Evolutionary conservation across 2,113 vertebrate genomes (phyloP).

Genomic region (Siniperca chuatsi): DNA sequence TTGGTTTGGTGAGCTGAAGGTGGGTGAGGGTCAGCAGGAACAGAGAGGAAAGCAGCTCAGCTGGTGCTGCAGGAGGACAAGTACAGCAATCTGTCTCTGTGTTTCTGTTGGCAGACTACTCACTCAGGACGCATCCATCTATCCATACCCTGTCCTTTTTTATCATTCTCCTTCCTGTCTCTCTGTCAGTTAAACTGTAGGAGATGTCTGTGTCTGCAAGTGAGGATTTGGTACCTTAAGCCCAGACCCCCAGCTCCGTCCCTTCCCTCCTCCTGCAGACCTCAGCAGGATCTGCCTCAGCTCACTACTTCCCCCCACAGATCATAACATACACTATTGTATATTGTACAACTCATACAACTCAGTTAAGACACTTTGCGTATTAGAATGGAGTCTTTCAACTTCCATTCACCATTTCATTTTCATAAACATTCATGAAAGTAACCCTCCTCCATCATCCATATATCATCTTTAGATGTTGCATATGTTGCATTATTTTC

Average conservation of each 20-base stretch:
- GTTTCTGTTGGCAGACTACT: constrained; percentile 65
- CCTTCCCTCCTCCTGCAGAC: constrained; percentile 28
- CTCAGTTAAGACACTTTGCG: constrained; percentile 9
- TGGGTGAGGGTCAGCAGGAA: constrained; percentile 47
- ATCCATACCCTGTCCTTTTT: constrained; percentile 40
- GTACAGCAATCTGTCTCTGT: background rate
- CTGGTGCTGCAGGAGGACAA: constrained; percentile 6
- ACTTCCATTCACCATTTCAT: constrained; percentile 12
- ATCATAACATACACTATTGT: constrained; percentile 31
- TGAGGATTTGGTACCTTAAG: constrained; percentile 69
- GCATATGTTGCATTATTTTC: background rate
- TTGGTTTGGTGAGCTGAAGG: constrained; percentile 36
- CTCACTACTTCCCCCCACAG: constrained; percentile 60
- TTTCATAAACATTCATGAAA: constrained; percentile 6
- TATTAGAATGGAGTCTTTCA: constrained; percentile 14
- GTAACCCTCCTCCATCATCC: background rate
- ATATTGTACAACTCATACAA: background rate
- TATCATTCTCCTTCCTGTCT: constrained; percentile 41
- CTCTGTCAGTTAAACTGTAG: constrained; percentile 61
- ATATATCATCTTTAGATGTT: too few relatives aligned
- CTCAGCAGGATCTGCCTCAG: constrained; percentile 49
- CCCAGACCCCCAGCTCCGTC: constrained; percentile 34
- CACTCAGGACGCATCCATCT: constrained; percentile 43
- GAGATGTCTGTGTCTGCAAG: constrained; percentile 61
- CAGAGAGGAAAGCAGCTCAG: constrained; percentile 32